Base-by-base conservation (phyloP, 2,113 vertebrate species). In the Oreocharis arfaki region DNA sequence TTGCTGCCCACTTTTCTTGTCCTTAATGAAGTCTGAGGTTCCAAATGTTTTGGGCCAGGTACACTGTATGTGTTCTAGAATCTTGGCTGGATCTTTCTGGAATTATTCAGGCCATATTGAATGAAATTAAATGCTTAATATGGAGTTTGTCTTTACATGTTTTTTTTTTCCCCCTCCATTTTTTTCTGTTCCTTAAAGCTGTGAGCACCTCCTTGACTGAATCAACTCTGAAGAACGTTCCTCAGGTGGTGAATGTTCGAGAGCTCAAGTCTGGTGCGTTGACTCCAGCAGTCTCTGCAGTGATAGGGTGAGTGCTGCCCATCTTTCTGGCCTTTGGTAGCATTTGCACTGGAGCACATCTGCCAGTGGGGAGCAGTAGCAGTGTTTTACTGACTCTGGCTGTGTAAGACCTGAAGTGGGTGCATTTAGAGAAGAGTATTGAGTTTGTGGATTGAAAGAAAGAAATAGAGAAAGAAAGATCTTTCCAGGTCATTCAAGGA, bases 181-280 rank as follows among this genome's bases (percentile, higher is more conserved):
- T 56, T 83, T 20, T 56, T 42, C 59, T 49, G 28, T 77, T 47
- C 37, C 3, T 87, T 87, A 37, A 76, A 98, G 98, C 96, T 59
- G 97, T 97, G 55, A 98, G 93, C 84, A 90, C 98, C 3, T 97
- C 98, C 55, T 95, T 99, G 96, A 99, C 98, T 1, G 99, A 99
- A 84, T 99, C 99, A 10, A 98, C 98, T 10, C 96, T 99, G 96
- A 99, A 99, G 93, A 99, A 95, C 0, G 99, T 99, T 78, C 99
- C 99, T 88, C 98, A 99, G 78, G 99, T 99, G 80, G 98, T 99
- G 46, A 99, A 99, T 12, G 98, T 99, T 30, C 98, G 99, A 94
- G 99, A 99, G 19, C 90, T 99, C 61, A 99, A 98, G 87, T 98
- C 97, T 41, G 98, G 96, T 27, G 95, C 97, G 1, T 6, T 98